phyloP scores from a whole-genome alignment of 1,140 invertebrate genomes.

The Telenomus remus region DNA sequence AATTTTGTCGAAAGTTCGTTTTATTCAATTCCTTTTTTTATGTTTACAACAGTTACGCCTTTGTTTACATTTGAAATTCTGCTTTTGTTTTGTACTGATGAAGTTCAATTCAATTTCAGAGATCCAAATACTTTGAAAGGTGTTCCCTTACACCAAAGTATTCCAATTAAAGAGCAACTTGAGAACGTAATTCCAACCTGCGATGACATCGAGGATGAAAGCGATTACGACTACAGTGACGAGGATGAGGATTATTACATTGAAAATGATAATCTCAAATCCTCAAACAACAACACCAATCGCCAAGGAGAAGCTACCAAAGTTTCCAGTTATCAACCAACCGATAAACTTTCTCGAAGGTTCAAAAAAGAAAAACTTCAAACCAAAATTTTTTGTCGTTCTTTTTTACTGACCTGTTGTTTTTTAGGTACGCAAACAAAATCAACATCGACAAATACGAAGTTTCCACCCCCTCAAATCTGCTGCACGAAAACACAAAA shows the following conservation, averaged over 20 bases:
- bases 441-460: conserved; percentile 92
- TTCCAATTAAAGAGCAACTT: conserved; percentile 47
- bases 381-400: too few relatives aligned
- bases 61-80: too few relatives aligned
- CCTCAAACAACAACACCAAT: conserved; percentile 63
- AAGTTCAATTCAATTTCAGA: conserved; percentile 2
- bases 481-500: conserved; percentile 81
- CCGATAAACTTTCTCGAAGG: conserved; percentile 84
- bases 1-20: too few relatives aligned
- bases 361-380: too few relatives aligned
- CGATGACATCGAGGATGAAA: conserved; percentile 60
- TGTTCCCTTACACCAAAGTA: conserved; percentile 62
- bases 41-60: too few relatives aligned
- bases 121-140: conserved; percentile 58
- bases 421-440: conserved; percentile 83
- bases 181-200: conserved; percentile 2
- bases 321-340: conserved; percentile 84
- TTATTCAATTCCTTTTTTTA: too few relatives aligned
- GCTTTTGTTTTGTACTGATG: too few relatives aligned
- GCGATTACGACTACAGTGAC: conserved; percentile 61
- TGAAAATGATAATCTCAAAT: conserved; percentile 24
- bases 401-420: conserved; percentile 3
- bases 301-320: conserved; percentile 79
- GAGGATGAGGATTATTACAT: conserved; percentile 60
- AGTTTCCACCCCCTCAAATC: conserved; percentile 81